A percentile compares a stretch with the other conserved stretches of the same genome.
Evolutionary conservation across 2,888 invertebrate genomes (phyloP).

Genomic region (Mechanitis mazaeus): DNA sequence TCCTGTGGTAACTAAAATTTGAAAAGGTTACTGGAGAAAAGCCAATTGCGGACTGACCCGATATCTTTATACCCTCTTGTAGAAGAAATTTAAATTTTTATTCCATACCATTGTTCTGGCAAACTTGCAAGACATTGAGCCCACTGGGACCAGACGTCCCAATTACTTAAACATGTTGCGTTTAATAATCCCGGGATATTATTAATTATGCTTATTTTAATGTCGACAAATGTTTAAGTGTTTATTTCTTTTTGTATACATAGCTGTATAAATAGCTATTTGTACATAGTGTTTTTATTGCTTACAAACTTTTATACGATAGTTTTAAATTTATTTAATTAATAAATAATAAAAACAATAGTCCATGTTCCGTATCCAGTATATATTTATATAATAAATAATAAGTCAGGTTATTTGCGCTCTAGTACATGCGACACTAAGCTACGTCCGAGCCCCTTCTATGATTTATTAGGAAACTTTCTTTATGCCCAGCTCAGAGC

Average conservation of each 20-base stretch:
- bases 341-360: no score
- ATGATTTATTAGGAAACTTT: slow-evolving; percentile 49
- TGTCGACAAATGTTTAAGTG: no score
- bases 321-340: no score
- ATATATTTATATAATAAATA: no score
- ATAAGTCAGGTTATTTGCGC: no score
- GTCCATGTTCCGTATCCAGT: no score
- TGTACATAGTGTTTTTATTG: no score
- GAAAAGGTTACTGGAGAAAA: slow-evolving; percentile 13
- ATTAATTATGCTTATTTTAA: no score
- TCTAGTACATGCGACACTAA: slow-evolving; percentile 30
- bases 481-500: slow-evolving; percentile 33
- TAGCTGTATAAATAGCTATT: no score
- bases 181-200: not conserved
- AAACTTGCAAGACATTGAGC: slow-evolving; percentile 19
- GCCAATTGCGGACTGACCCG: slow-evolving; percentile 10
- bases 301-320: no score
- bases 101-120: slow-evolving; percentile 27
- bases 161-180: not conserved
- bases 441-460: slow-evolving; percentile 46
- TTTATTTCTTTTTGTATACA: no score
- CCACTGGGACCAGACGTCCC: slow-evolving; percentile 16
- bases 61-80: slow-evolving; percentile 6
- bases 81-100: slow-evolving; percentile 26
- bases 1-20: slow-evolving; percentile 1